Evolutionary conservation across 2,113 vertebrate species (phyloP).

Genomic region (Hippolais icterina): DNA sequence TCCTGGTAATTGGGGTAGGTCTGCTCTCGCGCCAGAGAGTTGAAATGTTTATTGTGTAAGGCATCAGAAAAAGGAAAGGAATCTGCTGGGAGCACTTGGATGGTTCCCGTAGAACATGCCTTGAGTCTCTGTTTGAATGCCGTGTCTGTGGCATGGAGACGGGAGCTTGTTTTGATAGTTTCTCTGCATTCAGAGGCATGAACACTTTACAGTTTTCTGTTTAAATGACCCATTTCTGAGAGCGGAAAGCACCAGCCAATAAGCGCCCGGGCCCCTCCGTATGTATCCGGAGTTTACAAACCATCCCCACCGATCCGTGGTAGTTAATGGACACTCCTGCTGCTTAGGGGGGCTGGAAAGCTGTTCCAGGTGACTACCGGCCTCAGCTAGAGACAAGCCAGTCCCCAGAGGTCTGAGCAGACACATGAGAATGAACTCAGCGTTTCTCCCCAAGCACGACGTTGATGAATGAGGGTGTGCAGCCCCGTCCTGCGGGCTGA

Average conservation of each 20-base stretch:
- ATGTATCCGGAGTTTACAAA: conserved; percentile 79
- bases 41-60: conserved; percentile 62
- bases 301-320: conserved; percentile 75
- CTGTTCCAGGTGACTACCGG: conserved; percentile 81
- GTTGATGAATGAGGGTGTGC: conserved; percentile 80
- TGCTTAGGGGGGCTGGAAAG: conserved; percentile 76
- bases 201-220: conserved; percentile 77
- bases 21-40: background rate
- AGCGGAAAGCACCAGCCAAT: conserved; percentile 73
- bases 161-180: conserved; percentile 72
- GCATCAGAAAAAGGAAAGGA: conserved; percentile 52
- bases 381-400: conserved; percentile 71
- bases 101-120: conserved; percentile 16
- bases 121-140: conserved; percentile 54
- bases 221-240: conserved; percentile 76
- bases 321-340: conserved; percentile 84
- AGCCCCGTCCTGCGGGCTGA: conserved; percentile 70
- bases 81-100: conserved; percentile 66
- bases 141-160: conserved; percentile 59
- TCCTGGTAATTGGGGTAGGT: conserved; percentile 53
- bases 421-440: conserved; percentile 66
- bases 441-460: conserved; percentile 71
- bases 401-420: conserved; percentile 74
- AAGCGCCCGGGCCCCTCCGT: conserved; percentile 69
- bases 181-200: conserved; percentile 63